Conservation (phyloP, 2,888 invertebrate genomes). For the Coleophora deauratella region DNA sequence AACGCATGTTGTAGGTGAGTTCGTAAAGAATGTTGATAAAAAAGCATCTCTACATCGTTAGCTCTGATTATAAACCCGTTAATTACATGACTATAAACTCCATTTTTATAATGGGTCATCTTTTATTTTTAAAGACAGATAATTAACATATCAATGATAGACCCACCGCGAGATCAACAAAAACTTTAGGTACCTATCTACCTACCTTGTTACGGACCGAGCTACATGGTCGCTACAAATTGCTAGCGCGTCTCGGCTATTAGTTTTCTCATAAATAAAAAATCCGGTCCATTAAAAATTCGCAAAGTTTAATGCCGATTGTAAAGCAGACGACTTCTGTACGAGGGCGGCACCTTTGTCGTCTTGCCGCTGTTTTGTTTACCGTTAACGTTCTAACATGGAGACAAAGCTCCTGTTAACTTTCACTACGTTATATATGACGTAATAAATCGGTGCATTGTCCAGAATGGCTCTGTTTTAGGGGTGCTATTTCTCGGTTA, state of each 20-base stretch:
- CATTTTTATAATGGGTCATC: too few species aligned
- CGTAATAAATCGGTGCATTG: conserved; percentile 43
- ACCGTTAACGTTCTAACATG: conserved; percentile 49
- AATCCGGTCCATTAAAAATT: conserved; percentile 38
- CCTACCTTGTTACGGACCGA: conserved; percentile 1
- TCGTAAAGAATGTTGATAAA: too few species aligned
- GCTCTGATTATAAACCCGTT: too few species aligned
- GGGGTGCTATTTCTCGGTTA: conserved; percentile 31
- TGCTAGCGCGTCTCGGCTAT: conserved; percentile 6
- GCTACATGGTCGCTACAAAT: conserved; percentile 2
- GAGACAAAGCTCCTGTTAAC: conserved; percentile 48
- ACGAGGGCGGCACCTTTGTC: conserved; percentile 41
- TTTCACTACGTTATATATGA: conserved; percentile 69
- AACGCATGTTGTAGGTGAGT: too few species aligned
- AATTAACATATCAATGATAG: too few species aligned
- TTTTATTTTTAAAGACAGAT: too few species aligned
- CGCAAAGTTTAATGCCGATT: conserved; percentile 49
- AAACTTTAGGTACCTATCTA: too few species aligned
- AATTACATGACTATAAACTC: too few species aligned
- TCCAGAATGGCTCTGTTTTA: conserved; percentile 29
- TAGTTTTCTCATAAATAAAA: conserved; percentile 17
- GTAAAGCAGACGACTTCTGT: conserved; percentile 53
- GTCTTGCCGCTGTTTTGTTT: conserved; percentile 38
- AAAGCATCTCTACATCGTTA: too few species aligned
- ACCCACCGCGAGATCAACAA: too few species aligned